Base-by-base conservation (phyloP, 92 coral and sea anemone genomes). In the Zoanthus sansibaricus region DNA sequence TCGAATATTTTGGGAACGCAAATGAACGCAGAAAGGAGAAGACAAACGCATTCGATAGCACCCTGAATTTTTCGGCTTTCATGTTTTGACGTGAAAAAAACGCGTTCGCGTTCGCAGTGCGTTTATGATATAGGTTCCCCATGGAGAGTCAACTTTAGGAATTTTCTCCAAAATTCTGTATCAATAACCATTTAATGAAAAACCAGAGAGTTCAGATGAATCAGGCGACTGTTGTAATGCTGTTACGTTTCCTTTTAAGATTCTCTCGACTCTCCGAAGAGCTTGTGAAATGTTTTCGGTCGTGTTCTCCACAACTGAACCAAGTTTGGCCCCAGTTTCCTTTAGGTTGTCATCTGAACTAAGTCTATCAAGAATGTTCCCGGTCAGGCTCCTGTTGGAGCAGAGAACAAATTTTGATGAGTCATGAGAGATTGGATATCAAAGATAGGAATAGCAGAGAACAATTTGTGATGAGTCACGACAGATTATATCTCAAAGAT, bases 201-300 rank as follows among this genome's bases (percentile, higher is more conserved):
- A 52, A 62, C 72, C 49, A 6, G 85, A 44, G 21, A 80, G 6
- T 13, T 31, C 75, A 32, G 75, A n/a, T 80, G 44, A 47, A 32
- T 64, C 75, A 33, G 75, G 45, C 17, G 75, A 64, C 18, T 7
- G 74, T 21, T 64, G 75, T 20, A 70, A 66, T n/a, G 74, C 12
- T 42, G 58, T 54, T 21, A 66, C 32, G 25, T 46, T 80, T 12
- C 75, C 85, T 17, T 55, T 18, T 80, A 80, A 80, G 18, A 80
- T 80, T 25, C 62, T 80, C 31, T 80, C 75, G 45, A 80, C 75
- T 42, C 73, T 80, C 74, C 20, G 14, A 7, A 47, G 59, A 18
- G 85, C 85, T 18, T 25, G 85, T 6, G 18, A 46, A 66, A 80
- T 80, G 75, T 80, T 80, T 44, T 80, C 85, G 0, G 85, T 80